Conservation (phyloP, 2,113 vertebrate genomes). For the Girardinichthys multiradiatus region DNA sequence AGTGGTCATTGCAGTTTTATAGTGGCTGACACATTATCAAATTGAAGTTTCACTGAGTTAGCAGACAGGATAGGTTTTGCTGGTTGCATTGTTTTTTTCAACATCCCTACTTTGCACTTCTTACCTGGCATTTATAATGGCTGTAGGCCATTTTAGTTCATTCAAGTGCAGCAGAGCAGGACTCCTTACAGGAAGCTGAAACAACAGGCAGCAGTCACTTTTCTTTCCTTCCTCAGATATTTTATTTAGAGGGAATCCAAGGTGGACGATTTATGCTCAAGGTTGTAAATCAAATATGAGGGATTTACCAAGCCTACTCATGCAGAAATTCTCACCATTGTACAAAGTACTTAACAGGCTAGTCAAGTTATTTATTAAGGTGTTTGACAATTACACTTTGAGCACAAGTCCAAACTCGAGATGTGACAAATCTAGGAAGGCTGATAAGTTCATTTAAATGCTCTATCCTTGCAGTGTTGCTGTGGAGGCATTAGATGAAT, state of each 20-base stretch:
- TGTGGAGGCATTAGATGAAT: slow-evolving; percentile 29
- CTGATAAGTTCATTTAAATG: slow-evolving; percentile 23
- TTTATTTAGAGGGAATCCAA: slow-evolving; percentile 47
- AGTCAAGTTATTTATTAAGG: slow-evolving; percentile 24
- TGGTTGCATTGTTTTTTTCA: slow-evolving; percentile 51
- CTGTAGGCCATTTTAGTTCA: slow-evolving; percentile 60
- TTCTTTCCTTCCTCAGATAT: slow-evolving; percentile 54
- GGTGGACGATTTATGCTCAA: slow-evolving; percentile 43
- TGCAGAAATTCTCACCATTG: slow-evolving; percentile 25
- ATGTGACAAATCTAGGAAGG: slow-evolving; percentile 29
- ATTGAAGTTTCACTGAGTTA: slow-evolving; percentile 51
- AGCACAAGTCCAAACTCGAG: slow-evolving; percentile 20
- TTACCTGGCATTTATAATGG: slow-evolving; percentile 66
- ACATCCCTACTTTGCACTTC: slow-evolving; percentile 58
- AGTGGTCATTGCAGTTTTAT: slow-evolving; percentile 8
- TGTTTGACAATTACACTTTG: slow-evolving; percentile 6
- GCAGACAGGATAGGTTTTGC: slow-evolving; percentile 60
- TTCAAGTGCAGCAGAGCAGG: slow-evolving; percentile 30
- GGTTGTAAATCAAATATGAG: slow-evolving; percentile 44
- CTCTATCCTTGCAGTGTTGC: slow-evolving; percentile 26
- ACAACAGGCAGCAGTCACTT: slow-evolving; percentile 47
- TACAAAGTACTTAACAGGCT: slow-evolving; percentile 24
- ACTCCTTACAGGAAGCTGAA: slow-evolving; percentile 54
- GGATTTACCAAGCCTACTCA: neutral
- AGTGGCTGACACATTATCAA: slow-evolving; percentile 42